phyloP scores from a whole-genome alignment of 2,113 vertebrate genomes.

The Cynoglossus semilaevis region DNA sequence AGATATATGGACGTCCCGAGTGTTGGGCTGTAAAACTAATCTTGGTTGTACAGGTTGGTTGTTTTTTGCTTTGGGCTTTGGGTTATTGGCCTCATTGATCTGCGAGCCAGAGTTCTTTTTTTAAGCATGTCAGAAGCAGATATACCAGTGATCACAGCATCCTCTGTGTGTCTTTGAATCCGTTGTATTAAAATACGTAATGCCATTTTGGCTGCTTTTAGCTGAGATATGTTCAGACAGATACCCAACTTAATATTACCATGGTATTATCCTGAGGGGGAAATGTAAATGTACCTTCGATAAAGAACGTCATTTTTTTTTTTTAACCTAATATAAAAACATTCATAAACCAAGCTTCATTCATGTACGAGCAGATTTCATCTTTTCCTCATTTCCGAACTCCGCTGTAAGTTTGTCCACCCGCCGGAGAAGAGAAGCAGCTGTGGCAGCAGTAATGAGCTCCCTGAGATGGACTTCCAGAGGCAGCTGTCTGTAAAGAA shows the following conservation, averaged over 20 bases:
- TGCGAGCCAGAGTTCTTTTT: no score
- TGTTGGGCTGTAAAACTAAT: not conserved
- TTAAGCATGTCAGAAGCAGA: no score
- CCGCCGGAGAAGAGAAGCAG: conserved; percentile 5
- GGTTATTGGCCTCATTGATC: no score
- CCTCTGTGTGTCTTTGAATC: no score
- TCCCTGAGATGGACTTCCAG: conserved; percentile 7
- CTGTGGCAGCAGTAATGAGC: conserved; percentile 9
- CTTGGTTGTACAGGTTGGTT: no score
- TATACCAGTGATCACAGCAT: no score
- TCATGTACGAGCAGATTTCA: not conserved
- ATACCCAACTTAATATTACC: no score
- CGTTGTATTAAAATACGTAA: no score
- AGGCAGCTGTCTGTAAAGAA: conserved; percentile 2
- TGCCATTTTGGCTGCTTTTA: no score
- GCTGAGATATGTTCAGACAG: no score
- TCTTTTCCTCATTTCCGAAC: not conserved
- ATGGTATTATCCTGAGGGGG: not conserved
- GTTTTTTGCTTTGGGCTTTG: no score
- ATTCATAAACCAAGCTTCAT: conserved; percentile 1
- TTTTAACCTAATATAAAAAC: not conserved
- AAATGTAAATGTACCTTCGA: not conserved
- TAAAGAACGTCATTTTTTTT: not conserved
- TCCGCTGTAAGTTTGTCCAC: not conserved
- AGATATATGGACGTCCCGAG: not conserved